Evolutionary conservation across 2,888 invertebrate genomes (phyloP).

Genomic region (Clusia tigrina): DNA sequence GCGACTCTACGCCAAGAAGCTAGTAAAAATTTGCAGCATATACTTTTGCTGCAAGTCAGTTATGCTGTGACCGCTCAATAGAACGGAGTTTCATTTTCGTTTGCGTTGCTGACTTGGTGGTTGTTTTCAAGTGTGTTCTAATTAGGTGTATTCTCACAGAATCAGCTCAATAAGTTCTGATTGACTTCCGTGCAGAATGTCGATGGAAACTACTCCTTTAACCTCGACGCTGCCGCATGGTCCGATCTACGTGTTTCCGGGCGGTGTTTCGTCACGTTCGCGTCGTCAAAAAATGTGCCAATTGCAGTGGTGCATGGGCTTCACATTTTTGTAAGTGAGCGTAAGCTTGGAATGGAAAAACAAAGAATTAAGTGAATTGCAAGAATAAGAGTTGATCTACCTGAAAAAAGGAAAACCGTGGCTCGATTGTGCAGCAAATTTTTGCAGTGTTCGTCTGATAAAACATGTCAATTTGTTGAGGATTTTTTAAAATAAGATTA

Average conservation of each 20-base stretch:
- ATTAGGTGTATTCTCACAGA: not conserved
- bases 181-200: constrained; percentile 40
- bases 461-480: too few relatives aligned
- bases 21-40: constrained; percentile 11
- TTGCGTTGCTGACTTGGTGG: not conserved
- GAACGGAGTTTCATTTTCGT: too few relatives aligned
- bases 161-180: not conserved
- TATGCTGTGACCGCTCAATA: constrained; percentile 8
- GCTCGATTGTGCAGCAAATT: too few relatives aligned
- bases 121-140: not conserved
- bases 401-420: too few relatives aligned
- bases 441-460: too few relatives aligned
- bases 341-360: not conserved
- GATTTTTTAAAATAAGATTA: too few relatives aligned
- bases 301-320: constrained; percentile 77
- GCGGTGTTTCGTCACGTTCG: constrained; percentile 64
- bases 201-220: constrained; percentile 68
- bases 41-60: constrained; percentile 13
- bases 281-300: constrained; percentile 65
- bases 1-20: not conserved
- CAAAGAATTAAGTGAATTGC: not conserved
- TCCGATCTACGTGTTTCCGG: constrained; percentile 66
- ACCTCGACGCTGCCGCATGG: constrained; percentile 54
- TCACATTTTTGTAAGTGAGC: constrained; percentile 73
- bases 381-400: too few relatives aligned